phyloP scores from a whole-genome alignment of 2,888 invertebrate genomes.

The Coelinius sp. region DNA sequence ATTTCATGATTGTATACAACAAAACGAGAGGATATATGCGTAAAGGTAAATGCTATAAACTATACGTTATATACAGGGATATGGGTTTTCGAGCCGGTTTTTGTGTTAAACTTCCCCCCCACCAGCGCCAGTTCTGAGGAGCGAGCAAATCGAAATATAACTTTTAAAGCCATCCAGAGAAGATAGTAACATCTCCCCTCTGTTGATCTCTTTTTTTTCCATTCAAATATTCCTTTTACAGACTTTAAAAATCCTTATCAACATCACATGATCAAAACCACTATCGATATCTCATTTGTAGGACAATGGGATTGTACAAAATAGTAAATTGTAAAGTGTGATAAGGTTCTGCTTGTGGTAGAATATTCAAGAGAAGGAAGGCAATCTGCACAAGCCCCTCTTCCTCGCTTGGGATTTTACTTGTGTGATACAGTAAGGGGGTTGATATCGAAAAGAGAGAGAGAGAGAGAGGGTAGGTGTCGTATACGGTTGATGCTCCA shows the following conservation, averaged over 20 bases:
- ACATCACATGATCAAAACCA: neutral
- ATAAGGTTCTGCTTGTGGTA: slow-evolving; percentile 31
- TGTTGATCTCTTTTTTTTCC: neutral
- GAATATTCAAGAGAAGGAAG: slow-evolving; percentile 14
- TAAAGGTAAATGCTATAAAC: slow-evolving; percentile 48
- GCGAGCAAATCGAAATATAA: slow-evolving; percentile 35
- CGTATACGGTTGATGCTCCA: slow-evolving; percentile 42
- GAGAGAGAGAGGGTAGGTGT: slow-evolving; percentile 25
- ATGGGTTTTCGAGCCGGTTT: slow-evolving; percentile 47
- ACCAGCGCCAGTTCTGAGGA: slow-evolving; percentile 13
- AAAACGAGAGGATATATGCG: slow-evolving; percentile 20
- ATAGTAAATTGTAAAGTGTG: slow-evolving; percentile 32
- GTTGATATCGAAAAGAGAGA: slow-evolving; percentile 7
- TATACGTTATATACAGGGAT: slow-evolving; percentile 52
- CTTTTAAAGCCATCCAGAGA: slow-evolving; percentile 36
- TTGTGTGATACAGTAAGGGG: slow-evolving; percentile 6
- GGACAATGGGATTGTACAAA: slow-evolving; percentile 2
- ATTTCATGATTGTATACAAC: slow-evolving; percentile 40
- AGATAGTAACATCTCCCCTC: slow-evolving; percentile 15
- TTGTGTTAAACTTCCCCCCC: slow-evolving; percentile 32
- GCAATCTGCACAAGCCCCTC: slow-evolving; percentile 22
- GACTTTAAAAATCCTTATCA: slow-evolving; percentile 30
- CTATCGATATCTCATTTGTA: slow-evolving; percentile 27
- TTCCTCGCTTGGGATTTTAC: neutral
- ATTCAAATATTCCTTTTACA: slow-evolving; percentile 12